Conservation (phyloP, 2,888 invertebrate genomes). For the Lymantria monacha region DNA sequence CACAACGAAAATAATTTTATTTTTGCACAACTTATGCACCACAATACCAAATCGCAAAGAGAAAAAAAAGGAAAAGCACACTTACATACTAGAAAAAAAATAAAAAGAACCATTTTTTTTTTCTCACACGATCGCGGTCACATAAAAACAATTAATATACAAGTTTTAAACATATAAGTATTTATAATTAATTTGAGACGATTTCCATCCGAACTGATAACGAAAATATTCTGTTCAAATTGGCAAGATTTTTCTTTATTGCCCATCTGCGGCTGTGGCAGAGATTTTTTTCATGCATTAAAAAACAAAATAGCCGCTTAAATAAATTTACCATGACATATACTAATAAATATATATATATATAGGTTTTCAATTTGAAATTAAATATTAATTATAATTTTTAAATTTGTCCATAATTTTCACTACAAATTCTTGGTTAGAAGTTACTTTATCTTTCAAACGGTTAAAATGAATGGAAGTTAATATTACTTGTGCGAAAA, state of each 20-base stretch:
- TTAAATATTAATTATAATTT: no score
- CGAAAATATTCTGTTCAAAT: neutral
- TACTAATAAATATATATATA: no score
- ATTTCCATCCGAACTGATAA: slow-evolving; percentile 18
- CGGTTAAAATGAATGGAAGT: no score
- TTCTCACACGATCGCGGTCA: slow-evolving; percentile 46
- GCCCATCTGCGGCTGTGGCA: no score
- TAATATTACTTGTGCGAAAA: no score
- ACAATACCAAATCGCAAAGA: slow-evolving; percentile 25
- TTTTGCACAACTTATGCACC: slow-evolving; percentile 19
- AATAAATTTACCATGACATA: no score
- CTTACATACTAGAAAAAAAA: slow-evolving; percentile 67
- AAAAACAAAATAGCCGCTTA: no score
- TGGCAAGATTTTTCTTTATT: slow-evolving; percentile 15
- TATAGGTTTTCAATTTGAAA: no score
- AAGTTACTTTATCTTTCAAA: no score
- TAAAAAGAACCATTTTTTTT: slow-evolving; percentile 36
- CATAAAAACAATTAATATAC: slow-evolving; percentile 30
- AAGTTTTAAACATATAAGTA: slow-evolving; percentile 28
- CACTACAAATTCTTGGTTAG: no score
- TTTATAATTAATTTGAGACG: slow-evolving; percentile 17
- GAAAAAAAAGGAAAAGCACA: slow-evolving; percentile 58
- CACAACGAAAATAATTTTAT: neutral
- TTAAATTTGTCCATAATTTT: no score
- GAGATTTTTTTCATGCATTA: no score